A percentile compares a stretch with the other conserved stretches of the same genome.
Evolutionary conservation across 1,140 invertebrate species (phyloP).

Genomic region (Orchestia grillus): DNA sequence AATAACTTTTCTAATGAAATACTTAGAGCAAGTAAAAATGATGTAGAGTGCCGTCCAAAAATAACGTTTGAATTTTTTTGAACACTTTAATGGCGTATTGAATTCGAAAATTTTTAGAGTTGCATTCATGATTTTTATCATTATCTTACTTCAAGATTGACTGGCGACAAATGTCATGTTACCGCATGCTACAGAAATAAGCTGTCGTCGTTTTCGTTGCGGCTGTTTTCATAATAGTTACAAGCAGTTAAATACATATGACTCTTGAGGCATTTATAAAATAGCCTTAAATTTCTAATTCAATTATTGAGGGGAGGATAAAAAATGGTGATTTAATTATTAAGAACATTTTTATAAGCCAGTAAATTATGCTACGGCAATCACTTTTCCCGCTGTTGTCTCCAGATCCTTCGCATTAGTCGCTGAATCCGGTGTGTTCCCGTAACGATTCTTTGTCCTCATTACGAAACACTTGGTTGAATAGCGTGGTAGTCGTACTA

Average conservation of each 20-base stretch:
- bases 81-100: too few species aligned
- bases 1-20: too few species aligned
- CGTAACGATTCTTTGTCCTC: conserved; percentile 38
- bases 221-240: too few species aligned
- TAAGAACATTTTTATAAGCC: neutral
- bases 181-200: too few species aligned
- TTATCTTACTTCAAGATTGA: too few species aligned
- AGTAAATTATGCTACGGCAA: neutral
- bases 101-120: too few species aligned
- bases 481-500: neutral
- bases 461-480: conserved; percentile 1
- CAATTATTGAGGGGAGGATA: neutral
- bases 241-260: neutral
- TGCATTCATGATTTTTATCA: too few species aligned
- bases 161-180: too few species aligned
- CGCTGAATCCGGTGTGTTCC: neutral
- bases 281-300: neutral
- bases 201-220: neutral
- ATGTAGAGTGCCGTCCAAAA: too few species aligned
- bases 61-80: too few species aligned
- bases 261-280: neutral
- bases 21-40: too few species aligned
- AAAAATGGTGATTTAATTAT: neutral
- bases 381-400: neutral
- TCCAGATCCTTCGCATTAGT: neutral